Conservation (phyloP, 2,888 invertebrate genomes). For the Ornithoptera priamus region DNA sequence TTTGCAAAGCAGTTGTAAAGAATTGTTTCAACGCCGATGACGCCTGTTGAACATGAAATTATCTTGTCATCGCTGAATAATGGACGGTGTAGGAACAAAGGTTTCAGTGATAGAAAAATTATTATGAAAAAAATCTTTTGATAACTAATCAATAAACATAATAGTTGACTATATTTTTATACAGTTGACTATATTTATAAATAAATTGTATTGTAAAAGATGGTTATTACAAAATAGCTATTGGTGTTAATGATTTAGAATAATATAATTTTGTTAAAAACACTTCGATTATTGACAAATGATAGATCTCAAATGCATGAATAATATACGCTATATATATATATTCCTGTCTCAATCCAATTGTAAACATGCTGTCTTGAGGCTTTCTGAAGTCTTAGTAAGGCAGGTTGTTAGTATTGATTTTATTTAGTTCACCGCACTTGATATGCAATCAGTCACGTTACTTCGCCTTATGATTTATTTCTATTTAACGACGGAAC, state of each 20-base stretch:
- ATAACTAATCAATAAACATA: too few species aligned
- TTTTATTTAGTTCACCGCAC: constrained; percentile 24
- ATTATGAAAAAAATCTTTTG: too few species aligned
- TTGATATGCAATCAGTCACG: constrained; percentile 17
- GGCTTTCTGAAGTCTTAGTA: constrained; percentile 23
- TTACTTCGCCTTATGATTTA: constrained; percentile 7
- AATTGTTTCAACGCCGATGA: constrained; percentile 10
- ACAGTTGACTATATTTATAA: too few species aligned
- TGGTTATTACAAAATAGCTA: too few species aligned
- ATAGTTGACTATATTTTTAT: too few species aligned
- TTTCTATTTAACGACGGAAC: not conserved
- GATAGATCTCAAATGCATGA: not conserved
- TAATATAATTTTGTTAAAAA: too few species aligned
- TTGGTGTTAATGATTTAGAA: too few species aligned
- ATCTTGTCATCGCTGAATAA: not conserved
- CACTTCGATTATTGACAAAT: too few species aligned
- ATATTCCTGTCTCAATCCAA: constrained; percentile 10
- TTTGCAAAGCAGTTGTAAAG: not conserved
- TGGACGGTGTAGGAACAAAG: not conserved
- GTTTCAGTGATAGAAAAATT: too few species aligned
- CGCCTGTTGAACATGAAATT: constrained; percentile 22
- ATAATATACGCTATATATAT: not conserved
- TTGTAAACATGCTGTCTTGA: constrained; percentile 18
- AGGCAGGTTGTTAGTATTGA: constrained; percentile 25
- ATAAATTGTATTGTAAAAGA: too few species aligned